Base-by-base conservation (phyloP, 2,888 invertebrate genomes). In the Temnothorax ravouxi region DNA sequence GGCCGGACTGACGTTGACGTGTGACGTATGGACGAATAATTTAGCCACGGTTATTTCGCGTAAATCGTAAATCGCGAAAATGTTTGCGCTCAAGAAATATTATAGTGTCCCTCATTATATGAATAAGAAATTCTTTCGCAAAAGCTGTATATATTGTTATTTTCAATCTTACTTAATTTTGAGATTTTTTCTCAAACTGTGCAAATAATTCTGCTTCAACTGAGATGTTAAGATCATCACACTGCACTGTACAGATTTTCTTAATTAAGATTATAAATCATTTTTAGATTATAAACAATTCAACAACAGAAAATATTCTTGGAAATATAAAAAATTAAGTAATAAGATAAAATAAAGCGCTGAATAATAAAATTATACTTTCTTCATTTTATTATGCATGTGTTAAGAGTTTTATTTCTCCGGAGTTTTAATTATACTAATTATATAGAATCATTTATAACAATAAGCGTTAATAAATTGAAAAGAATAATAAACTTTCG, bases 1-100 rank as follows among this genome's bases (percentile, higher is more conserved):
- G 50, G 9, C 62, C 62, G n/a, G 38, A 76, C 75, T 76, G 75
- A 76, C 75, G 38, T 52, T 76, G 75, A 76, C 75, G 44, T 52
- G 62, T 56, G 75, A 62, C 61, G 59, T 61, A 15, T 21, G 34
- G 44, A 50, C 62, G 18, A 62, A 76, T 62, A 50, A 75, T 75
- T 21, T 44, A 44, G 21, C 62, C 15, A 62, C 9, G 15, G 21
- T 11, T 50, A 62, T 76, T 62, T 62, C 50, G 38, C 34, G 15
- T 34, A 62, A 62, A 34, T 29, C 4, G 9, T 50, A 50, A 62
- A 71, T 69, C n/a, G 29, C n/a, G 15, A n/a, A 69, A 50, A 75
- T 50, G 21, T 50, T 21, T 18, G 25, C 6, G 15, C 4, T 15
- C 44, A 67, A 67, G 29, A 67, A 29, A 67, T 15, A 66, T 29